Evolutionary conservation across 2,888 invertebrate species (phyloP), one percentile per base, ranked within the genome.

Genomic region (Polia nebulosa): DNA sequence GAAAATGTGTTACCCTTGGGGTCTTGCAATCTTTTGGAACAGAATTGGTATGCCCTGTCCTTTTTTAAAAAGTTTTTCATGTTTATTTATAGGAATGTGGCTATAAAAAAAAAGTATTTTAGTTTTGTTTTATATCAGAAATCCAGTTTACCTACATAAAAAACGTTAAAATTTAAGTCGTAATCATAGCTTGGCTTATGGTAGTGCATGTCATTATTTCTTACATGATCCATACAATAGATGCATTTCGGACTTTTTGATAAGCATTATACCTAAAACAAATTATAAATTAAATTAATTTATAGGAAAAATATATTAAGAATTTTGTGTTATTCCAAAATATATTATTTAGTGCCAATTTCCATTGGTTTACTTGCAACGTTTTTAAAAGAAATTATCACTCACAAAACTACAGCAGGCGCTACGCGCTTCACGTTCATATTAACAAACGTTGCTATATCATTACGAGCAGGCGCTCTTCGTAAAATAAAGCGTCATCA

Each of bases 1-100:
- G 84, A 83, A 89, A 89, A 89, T 88, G 87, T 89, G 86, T 88
- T 87, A 78, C 88, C 85, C 88, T 63, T 51, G 82, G 85, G 89
- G 78, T 76, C 74, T 80, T 64, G 74, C 70, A 83, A 81, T 80
- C 82, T 82, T 78, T 78, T 76, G 76, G 71, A 73, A 73, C 71
- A 78, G 60, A 64, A 72, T 66, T 53, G 51, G 51, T 72, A 41
- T 29, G 47, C n/a, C 52, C 15, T 45, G 52, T 53, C 25, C 27
- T 22, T 60, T 70, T 73, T 60, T 44, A 51, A n/a, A 27, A 58
- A 27, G 39, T 49, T 55, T 59, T 3, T 29, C 8, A 8, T 52
- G 7, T 27, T 59, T 22, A 3, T 44, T 52, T 52, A 29, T 72
- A 47, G 11, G 9, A 52, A 52, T 17, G 3, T 17, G 17, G 20